phyloP scores from a whole-genome alignment of 2,888 invertebrate species.

The Anthophora plumipes region DNA sequence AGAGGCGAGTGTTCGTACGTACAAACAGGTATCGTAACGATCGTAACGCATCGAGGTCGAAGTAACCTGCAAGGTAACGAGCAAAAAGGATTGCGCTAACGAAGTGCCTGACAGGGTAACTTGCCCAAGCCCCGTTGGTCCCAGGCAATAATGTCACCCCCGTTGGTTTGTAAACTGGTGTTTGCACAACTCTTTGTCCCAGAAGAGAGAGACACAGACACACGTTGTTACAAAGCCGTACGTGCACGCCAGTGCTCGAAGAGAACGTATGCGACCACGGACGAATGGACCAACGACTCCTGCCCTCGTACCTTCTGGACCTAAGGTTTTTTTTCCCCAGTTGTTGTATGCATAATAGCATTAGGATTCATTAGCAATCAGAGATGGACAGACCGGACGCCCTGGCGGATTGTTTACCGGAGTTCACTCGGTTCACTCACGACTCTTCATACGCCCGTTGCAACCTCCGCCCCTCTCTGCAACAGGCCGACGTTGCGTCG shows the following conservation, averaged over 20 bases:
- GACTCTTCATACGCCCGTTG: constrained; percentile 63
- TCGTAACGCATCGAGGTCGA: constrained; percentile 75
- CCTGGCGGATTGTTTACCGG: constrained; percentile 82
- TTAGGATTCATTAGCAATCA: constrained; percentile 85
- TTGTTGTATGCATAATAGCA: constrained; percentile 83
- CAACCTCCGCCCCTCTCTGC: constrained; percentile 54
- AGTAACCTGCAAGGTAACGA: constrained; percentile 77
- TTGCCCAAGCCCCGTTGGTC: constrained; percentile 73
- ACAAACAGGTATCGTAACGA: constrained; percentile 74
- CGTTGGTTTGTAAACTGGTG: constrained; percentile 74
- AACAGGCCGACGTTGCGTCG: constrained; percentile 26
- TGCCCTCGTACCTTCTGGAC: constrained; percentile 70
- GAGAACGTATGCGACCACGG: constrained; percentile 54
- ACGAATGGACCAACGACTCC: constrained; percentile 72
- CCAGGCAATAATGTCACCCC: constrained; percentile 78
- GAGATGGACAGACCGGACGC: constrained; percentile 79
- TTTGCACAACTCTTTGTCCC: constrained; percentile 84
- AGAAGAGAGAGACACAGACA: constrained; percentile 75
- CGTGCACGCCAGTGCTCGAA: constrained; percentile 49
- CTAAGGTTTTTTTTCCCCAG: constrained; percentile 78
- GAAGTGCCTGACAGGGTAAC: constrained; percentile 80
- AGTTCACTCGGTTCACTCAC: constrained; percentile 59
- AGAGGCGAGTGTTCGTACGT: constrained; percentile 36
- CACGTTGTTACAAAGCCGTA: constrained; percentile 53
- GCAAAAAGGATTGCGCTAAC: constrained; percentile 82